Conservation (phyloP, 2,113 vertebrate genomes). For the Austrofundulus limnaeus region DNA sequence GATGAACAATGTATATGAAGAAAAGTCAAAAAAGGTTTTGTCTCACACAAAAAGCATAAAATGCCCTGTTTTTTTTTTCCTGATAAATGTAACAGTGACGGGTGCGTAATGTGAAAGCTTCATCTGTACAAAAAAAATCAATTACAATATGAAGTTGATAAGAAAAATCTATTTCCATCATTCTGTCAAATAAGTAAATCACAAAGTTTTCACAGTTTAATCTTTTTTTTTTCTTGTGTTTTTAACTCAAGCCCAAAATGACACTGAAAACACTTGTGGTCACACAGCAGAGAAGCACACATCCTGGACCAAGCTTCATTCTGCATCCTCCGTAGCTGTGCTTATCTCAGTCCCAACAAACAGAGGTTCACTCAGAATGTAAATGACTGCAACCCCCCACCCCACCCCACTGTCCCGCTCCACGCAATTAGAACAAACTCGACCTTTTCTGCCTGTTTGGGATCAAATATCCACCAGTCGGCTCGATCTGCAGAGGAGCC, state of each 20-base stretch:
- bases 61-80: too few species aligned
- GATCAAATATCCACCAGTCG: slow-evolving; percentile 66
- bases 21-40: too few species aligned
- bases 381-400: slow-evolving; percentile 53
- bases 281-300: neutral
- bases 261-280: neutral
- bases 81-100: neutral
- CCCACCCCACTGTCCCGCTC: slow-evolving; percentile 43
- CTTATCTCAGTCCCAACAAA: slow-evolving; percentile 53
- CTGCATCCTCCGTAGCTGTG: slow-evolving; percentile 1
- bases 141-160: neutral
- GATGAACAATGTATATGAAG: too few species aligned
- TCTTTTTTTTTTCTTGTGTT: neutral
- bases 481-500: slow-evolving; percentile 41
- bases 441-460: slow-evolving; percentile 61
- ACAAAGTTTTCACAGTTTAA: neutral
- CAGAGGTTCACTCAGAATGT: slow-evolving; percentile 49
- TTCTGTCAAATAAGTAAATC: neutral
- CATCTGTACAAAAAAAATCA: neutral
- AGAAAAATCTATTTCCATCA: neutral
- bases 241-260: neutral
- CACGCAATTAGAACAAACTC: slow-evolving; percentile 60
- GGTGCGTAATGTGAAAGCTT: neutral
- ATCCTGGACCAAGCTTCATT: slow-evolving; percentile 8
- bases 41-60: too few species aligned